A percentile compares a stretch with the other conserved stretches of the same genome.
These are phyloP conservation scores for Pyxicephalus adspersus DNA, from an alignment of 2,113 vertebrate genomes.

Conservation along the genomic window DNA sequence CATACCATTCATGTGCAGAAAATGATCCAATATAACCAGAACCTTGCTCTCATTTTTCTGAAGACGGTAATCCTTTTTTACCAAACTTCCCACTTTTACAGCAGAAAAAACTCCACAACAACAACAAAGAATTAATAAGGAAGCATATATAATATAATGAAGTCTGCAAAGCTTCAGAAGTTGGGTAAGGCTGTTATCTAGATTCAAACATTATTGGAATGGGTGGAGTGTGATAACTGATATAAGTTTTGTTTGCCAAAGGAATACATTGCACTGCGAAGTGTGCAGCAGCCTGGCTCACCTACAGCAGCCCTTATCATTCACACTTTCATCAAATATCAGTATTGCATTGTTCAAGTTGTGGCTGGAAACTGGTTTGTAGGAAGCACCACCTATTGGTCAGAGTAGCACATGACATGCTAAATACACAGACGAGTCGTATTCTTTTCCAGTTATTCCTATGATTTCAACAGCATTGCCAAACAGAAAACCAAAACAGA, in stretches of 20 bases:
- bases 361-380: not conserved
- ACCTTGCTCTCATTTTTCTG: too few relatives aligned
- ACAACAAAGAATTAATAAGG: too few relatives aligned
- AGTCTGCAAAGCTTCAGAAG: not conserved
- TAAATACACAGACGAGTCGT: too few relatives aligned
- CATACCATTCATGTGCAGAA: too few relatives aligned
- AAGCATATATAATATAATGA: not conserved
- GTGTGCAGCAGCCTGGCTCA: not conserved
- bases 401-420: not conserved
- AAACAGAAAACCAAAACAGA: too few relatives aligned
- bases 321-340: not conserved
- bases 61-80: too few relatives aligned
- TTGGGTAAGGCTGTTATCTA: not conserved
- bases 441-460: too few relatives aligned
- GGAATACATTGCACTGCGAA: not conserved
- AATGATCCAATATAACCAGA: too few relatives aligned
- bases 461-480: too few relatives aligned
- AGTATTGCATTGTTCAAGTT: not conserved
- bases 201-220: not conserved
- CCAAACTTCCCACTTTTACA: too few relatives aligned
- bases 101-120: too few relatives aligned
- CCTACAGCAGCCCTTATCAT: not conserved
- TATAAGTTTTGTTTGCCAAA: conserved; percentile 16
- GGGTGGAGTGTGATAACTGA: conserved; percentile 17
- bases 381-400: conserved; percentile 35